These are phyloP conservation scores for Brachylomia viminalis DNA, from an alignment of 2,888 invertebrate genomes.

Conservation along the genomic window DNA sequence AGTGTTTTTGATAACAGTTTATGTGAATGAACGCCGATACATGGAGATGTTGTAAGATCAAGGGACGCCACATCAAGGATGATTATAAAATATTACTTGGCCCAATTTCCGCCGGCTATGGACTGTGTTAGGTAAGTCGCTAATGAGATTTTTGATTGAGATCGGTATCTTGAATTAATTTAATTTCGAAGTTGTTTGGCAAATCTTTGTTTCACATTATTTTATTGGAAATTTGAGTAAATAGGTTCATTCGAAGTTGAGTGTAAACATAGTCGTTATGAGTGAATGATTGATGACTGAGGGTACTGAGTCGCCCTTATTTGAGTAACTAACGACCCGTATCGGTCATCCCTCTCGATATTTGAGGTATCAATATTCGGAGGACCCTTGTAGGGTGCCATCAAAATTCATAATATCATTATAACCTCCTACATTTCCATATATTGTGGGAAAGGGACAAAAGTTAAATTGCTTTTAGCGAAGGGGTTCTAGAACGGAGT, in stretches of 20 bases:
- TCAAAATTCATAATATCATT: conserved; percentile 44
- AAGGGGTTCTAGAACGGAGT: conserved; percentile 37
- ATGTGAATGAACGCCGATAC: conserved; percentile 72
- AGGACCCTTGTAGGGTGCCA: conserved; percentile 23
- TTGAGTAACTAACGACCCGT: conserved; percentile 51
- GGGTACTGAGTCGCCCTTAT: conserved; percentile 52
- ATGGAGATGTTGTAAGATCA: conserved; percentile 77
- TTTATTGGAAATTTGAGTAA: conserved; percentile 60
- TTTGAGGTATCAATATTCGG: conserved; percentile 54
- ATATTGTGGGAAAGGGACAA: conserved; percentile 15
- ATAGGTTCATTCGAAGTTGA: conserved; percentile 49
- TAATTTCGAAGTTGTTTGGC: conserved; percentile 67
- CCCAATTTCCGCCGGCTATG: conserved; percentile 78
- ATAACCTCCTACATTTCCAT: conserved; percentile 42
- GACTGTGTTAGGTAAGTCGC: conserved; percentile 83
- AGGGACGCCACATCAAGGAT: conserved; percentile 74
- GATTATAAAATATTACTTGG: conserved; percentile 74
- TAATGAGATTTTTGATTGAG: conserved; percentile 76
- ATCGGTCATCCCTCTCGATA: conserved; percentile 42
- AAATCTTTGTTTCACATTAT: conserved; percentile 70
- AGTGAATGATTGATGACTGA: conserved; percentile 46
- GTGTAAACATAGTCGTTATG: conserved; percentile 43
- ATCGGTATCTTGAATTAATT: conserved; percentile 72
- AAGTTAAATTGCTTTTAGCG: conserved; percentile 53
- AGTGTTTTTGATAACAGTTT: conserved; percentile 81